phyloP scores from a whole-genome alignment of 1,140 invertebrate genomes.

The Asobara japonica region DNA sequence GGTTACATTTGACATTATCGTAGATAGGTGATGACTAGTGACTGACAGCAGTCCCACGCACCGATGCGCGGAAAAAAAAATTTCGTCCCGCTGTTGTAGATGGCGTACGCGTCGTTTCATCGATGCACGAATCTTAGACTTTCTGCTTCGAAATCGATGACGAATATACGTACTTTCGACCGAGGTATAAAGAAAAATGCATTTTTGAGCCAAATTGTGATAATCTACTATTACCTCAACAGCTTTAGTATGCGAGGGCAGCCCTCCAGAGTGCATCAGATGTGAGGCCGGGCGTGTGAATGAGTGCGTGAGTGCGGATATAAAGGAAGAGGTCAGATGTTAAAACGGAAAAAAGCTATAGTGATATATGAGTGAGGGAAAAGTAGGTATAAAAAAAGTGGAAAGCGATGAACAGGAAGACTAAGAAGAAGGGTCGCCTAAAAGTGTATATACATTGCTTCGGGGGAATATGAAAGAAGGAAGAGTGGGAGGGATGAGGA shows the following conservation, averaged over 20 bases:
- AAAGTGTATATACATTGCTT: constrained; percentile 5
- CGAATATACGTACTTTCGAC: too few relatives aligned
- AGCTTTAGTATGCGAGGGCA: neutral
- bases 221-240: too few relatives aligned
- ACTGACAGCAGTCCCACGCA: too few relatives aligned
- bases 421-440: neutral
- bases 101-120: too few relatives aligned
- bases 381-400: constrained; percentile 6
- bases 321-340: constrained; percentile 42
- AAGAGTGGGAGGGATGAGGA: constrained; percentile 28
- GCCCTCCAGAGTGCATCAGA: constrained; percentile 33
- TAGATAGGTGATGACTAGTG: too few relatives aligned
- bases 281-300: constrained; percentile 44
- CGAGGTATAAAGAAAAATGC: too few relatives aligned
- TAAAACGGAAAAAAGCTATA: constrained; percentile 33
- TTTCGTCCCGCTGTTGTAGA: too few relatives aligned
- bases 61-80: too few relatives aligned
- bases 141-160: too few relatives aligned
- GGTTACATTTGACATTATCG: too few relatives aligned
- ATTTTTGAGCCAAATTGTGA: too few relatives aligned
- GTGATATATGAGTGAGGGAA: neutral
- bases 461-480: constrained; percentile 18
- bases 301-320: constrained; percentile 52
- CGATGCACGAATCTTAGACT: too few relatives aligned
- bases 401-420: constrained; percentile 10